These are phyloP conservation scores for Porites cylindrica DNA, from an alignment of 92 coral and sea anemone species.

Conservation along the genomic window DNA sequence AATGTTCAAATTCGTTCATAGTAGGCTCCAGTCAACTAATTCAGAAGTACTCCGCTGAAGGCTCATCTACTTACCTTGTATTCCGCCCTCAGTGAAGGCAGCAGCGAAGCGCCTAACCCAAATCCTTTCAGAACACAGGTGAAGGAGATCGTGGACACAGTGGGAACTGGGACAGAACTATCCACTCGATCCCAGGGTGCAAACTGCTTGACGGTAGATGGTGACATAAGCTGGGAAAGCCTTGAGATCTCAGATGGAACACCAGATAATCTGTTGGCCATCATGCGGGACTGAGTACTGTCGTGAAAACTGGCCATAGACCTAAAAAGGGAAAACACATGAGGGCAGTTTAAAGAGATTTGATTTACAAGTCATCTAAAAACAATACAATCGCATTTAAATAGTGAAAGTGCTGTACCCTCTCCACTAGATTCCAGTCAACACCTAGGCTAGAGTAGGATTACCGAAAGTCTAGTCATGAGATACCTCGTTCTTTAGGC, in stretches of 20 bases:
- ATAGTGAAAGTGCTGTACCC: too few relatives aligned
- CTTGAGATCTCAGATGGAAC: slow-evolving; percentile 77
- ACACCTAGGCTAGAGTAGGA: too few relatives aligned
- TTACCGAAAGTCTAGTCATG: too few relatives aligned
- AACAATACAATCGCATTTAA: not conserved
- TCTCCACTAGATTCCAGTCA: too few relatives aligned
- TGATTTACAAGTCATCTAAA: not conserved
- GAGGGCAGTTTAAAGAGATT: not conserved
- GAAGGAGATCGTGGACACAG: slow-evolving; percentile 67
- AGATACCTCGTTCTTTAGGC: too few relatives aligned
- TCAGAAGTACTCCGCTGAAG: too few relatives aligned
- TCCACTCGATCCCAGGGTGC: slow-evolving; percentile 77
- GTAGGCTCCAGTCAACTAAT: too few relatives aligned
- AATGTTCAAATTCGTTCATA: too few relatives aligned
- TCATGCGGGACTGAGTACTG: slow-evolving; percentile 64
- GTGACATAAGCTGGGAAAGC: slow-evolving; percentile 74
- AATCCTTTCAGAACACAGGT: slow-evolving; percentile 89
- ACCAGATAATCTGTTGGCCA: slow-evolving; percentile 66
- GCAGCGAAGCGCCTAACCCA: slow-evolving; percentile 89
- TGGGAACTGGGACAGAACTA: slow-evolving; percentile 62
- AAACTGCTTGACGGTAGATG: slow-evolving; percentile 64
- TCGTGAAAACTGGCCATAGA: slow-evolving; percentile 82
- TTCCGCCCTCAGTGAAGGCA: slow-evolving; percentile 94
- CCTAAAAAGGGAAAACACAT: slow-evolving; percentile 22
- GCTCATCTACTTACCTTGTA: slow-evolving; percentile 71